Conservation (phyloP, 2,113 vertebrate species). For the Thunnus maccoyii region DNA sequence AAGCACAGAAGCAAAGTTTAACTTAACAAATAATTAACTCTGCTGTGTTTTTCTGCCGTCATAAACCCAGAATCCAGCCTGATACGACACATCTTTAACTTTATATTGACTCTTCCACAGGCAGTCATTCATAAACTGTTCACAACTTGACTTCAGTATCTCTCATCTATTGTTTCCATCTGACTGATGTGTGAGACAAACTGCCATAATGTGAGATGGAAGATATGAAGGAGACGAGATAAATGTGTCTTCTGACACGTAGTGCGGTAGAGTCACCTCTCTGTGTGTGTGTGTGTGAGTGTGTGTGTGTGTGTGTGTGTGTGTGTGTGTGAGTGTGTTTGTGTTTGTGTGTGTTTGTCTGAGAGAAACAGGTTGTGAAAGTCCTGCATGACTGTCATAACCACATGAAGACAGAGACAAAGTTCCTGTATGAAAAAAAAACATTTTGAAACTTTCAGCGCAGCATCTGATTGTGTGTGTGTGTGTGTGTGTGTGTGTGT, state of each 20-base stretch:
- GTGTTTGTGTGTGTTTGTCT: neutral
- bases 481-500: too few species aligned
- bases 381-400: neutral
- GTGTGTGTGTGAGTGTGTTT: neutral
- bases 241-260: neutral
- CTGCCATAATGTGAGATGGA: too few species aligned
- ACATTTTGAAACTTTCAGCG: fast-evolving
- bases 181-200: too few species aligned
- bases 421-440: slow-evolving; percentile 6
- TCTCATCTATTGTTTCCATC: too few species aligned
- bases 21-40: too few species aligned
- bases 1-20: neutral
- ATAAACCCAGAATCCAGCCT: neutral
- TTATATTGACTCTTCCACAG: too few species aligned
- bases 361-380: slow-evolving; percentile 23
- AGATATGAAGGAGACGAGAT: neutral
- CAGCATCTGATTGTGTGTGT: too few species aligned
- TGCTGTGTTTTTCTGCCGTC: too few species aligned
- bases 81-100: neutral
- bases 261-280: neutral
- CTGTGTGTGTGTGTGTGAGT: neutral
- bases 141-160: too few species aligned
- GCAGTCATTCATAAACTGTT: too few species aligned
- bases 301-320: slow-evolving; percentile 5
- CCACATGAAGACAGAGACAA: slow-evolving; percentile 9